Conservation (phyloP, 2,797 vertebrate genomes). For the Zalophus californianus region DNA sequence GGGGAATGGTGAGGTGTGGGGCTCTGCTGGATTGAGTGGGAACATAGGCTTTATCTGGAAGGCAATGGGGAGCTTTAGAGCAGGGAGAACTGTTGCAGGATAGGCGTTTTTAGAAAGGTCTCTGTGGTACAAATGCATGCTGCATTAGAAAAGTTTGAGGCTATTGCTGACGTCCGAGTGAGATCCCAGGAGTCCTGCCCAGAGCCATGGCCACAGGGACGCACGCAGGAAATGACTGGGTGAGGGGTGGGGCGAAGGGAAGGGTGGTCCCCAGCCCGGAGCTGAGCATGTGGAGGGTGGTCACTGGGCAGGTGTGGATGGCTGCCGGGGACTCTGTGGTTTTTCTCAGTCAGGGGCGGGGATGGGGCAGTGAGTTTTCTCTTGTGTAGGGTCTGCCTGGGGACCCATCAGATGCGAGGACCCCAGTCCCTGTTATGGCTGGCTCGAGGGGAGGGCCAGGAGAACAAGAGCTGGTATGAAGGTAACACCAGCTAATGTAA, state of each 20-base stretch:
- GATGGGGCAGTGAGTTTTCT: neutral
- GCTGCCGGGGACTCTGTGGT: neutral
- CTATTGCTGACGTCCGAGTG: neutral
- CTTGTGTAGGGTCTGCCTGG: neutral
- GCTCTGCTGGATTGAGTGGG: neutral
- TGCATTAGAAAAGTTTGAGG: neutral
- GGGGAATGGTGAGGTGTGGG: neutral
- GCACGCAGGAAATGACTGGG: neutral
- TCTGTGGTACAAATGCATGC: neutral
- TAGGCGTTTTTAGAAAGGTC: neutral
- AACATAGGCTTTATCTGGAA: neutral
- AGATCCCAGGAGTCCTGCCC: neutral
- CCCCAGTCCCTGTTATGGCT: neutral
- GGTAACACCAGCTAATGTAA: neutral
- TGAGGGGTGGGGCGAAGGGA: neutral
- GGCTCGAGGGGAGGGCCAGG: neutral
- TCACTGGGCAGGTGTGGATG: neutral
- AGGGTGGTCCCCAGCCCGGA: neutral
- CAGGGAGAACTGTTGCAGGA: neutral
- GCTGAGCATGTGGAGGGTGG: neutral
- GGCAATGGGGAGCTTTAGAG: neutral
- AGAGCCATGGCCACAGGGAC: fast-evolving
- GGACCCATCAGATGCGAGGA: neutral
- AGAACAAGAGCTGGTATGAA: neutral
- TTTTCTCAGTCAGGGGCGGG: neutral